Evolutionary conservation across 1,140 invertebrate species (phyloP).

Genomic region (Camponotus pennsylvanicus): DNA sequence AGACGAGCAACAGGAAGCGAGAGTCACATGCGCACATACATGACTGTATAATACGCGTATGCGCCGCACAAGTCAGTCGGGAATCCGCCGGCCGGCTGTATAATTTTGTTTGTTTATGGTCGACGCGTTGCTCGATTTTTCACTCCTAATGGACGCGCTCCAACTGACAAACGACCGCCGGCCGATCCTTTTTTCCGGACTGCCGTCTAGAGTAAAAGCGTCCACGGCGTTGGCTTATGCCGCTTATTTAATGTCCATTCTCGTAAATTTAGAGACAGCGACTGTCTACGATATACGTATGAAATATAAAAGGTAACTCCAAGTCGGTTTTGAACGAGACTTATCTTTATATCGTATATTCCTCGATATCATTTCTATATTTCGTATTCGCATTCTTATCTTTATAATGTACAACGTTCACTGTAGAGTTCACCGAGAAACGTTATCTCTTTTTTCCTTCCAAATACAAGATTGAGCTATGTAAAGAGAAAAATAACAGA

Average conservation of each 20-base stretch:
- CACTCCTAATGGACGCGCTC: slow-evolving; percentile 82
- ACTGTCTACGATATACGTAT: slow-evolving; percentile 23
- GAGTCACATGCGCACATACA: slow-evolving; percentile 18
- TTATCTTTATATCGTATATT: slow-evolving; percentile 2
- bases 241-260: slow-evolving; percentile 70
- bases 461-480: slow-evolving; percentile 2
- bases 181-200: slow-evolving; percentile 69
- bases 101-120: slow-evolving; percentile 86
- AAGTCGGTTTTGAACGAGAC: slow-evolving; percentile 8
- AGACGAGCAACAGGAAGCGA: slow-evolving; percentile 77
- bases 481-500: neutral
- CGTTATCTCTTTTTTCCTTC: neutral
- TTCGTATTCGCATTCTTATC: too few relatives aligned
- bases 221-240: slow-evolving; percentile 59
- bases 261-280: slow-evolving; percentile 66
- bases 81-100: slow-evolving; percentile 69
- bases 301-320: slow-evolving; percentile 41
- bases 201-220: slow-evolving; percentile 55
- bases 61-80: slow-evolving; percentile 41
- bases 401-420: neutral
- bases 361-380: neutral
- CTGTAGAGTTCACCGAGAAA: neutral
- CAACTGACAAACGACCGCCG: slow-evolving; percentile 82
- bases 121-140: slow-evolving; percentile 83
- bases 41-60: slow-evolving; percentile 19